Evolutionary conservation across 1,140 invertebrate genomes (phyloP).

Genomic region (Mactra quadrangularis): DNA sequence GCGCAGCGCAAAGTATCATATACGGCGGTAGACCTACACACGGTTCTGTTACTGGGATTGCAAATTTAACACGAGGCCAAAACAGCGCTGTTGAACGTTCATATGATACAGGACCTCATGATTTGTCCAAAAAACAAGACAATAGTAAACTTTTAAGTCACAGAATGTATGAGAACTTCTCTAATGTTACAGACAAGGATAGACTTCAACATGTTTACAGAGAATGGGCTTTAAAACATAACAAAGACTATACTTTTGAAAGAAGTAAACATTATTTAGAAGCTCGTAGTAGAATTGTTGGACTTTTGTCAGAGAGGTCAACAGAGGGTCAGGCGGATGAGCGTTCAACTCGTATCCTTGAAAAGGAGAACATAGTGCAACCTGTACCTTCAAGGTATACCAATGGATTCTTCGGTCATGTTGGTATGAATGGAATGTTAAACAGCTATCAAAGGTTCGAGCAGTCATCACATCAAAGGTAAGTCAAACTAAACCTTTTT

Average conservation of each 20-base stretch:
- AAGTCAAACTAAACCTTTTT: no score
- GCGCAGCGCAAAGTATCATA: slow-evolving; percentile 54
- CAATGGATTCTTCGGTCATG: slow-evolving; percentile 12
- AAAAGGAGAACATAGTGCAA: slow-evolving; percentile 57
- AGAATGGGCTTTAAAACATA: slow-evolving; percentile 44
- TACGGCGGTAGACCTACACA: slow-evolving; percentile 29
- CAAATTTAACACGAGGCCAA: slow-evolving; percentile 5
- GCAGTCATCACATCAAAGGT: slow-evolving; percentile 34
- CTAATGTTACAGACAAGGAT: slow-evolving; percentile 19
- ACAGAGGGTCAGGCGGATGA: neutral
- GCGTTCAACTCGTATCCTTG: slow-evolving; percentile 6
- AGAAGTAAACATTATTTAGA: slow-evolving; percentile 48
- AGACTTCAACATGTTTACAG: slow-evolving; percentile 24
- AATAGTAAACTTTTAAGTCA: slow-evolving; percentile 33
- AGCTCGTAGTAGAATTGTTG: slow-evolving; percentile 36
- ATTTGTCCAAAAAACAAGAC: slow-evolving; percentile 55
- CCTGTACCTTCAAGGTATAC: slow-evolving; percentile 42
- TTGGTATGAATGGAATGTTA: slow-evolving; percentile 21
- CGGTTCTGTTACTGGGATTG: neutral
- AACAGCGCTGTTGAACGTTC: slow-evolving; percentile 6
- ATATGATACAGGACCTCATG: slow-evolving; percentile 47
- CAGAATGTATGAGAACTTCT: slow-evolving; percentile 40
- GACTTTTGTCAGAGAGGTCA: slow-evolving; percentile 32
- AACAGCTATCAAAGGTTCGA: slow-evolving; percentile 39
- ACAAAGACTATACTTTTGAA: slow-evolving; percentile 40